These are phyloP conservation scores for Drosophila lutescens DNA, from an alignment of 2,888 invertebrate genomes.

Conservation along the genomic window DNA sequence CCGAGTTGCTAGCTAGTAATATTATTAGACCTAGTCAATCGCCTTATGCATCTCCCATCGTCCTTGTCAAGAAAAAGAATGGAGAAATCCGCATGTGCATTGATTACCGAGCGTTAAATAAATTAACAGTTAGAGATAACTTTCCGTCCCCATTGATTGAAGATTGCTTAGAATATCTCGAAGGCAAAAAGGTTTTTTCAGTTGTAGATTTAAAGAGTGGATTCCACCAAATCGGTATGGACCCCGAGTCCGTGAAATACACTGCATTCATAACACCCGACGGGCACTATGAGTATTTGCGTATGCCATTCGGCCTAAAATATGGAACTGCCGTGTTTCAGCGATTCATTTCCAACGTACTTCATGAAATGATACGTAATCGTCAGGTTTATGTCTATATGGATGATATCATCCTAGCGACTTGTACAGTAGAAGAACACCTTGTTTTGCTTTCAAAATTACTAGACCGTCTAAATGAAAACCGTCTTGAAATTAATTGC, in stretches of 20 bases:
- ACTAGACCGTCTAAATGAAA: neutral
- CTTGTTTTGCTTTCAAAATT: neutral
- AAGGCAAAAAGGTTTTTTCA: neutral
- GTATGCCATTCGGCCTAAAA: neutral
- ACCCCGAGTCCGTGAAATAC: neutral
- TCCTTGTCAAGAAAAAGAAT: too few relatives aligned
- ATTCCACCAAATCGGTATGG: neutral
- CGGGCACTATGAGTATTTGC: neutral
- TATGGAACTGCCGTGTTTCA: neutral
- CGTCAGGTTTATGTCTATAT: neutral
- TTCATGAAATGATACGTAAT: neutral
- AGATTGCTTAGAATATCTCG: too few relatives aligned
- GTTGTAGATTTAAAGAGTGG: neutral
- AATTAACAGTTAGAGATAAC: too few relatives aligned
- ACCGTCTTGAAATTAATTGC: neutral
- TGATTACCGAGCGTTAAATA: too few relatives aligned
- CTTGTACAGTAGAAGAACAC: neutral
- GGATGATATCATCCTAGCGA: neutral
- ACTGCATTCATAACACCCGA: neutral
- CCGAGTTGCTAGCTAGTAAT: neutral
- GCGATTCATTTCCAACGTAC: neutral
- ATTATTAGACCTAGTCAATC: slow-evolving; percentile 1
- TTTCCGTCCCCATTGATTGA: too few relatives aligned
- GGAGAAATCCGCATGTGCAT: too few relatives aligned
- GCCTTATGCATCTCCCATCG: neutral